Conservation (phyloP, 2,113 vertebrate genomes). For the Turnix velox region DNA sequence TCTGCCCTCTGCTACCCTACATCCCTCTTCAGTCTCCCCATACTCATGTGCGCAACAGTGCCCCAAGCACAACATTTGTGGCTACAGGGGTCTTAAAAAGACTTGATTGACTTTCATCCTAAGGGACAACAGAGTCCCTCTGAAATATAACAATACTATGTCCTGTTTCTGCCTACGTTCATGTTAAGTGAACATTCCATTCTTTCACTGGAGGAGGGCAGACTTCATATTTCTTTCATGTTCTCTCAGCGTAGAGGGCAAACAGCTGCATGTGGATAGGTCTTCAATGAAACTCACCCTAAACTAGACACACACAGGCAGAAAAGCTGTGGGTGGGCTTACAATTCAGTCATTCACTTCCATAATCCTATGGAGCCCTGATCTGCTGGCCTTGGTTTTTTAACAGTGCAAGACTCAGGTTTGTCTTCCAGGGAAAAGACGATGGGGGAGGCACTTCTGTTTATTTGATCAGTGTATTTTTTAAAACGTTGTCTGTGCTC, state of each 20-base stretch:
- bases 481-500: neutral
- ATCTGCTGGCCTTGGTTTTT: neutral
- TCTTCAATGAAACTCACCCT: neutral
- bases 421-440: neutral
- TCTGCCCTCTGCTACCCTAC: neutral
- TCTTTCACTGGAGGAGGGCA: neutral
- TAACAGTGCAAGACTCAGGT: neutral
- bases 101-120: neutral
- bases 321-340: conserved; percentile 12
- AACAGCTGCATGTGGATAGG: neutral
- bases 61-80: neutral
- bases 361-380: neutral
- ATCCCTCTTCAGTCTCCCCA: neutral
- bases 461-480: conserved; percentile 17
- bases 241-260: neutral
- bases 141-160: neutral
- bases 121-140: neutral
- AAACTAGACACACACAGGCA: neutral
- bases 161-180: neutral
- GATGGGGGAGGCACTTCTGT: neutral
- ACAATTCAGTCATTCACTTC: neutral
- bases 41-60: neutral
- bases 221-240: neutral
- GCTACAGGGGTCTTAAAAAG: neutral
- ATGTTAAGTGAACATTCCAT: rapidly evolving